Evolutionary conservation across 2,113 vertebrate species (phyloP).

Genomic region (Taurulus bubalis): DNA sequence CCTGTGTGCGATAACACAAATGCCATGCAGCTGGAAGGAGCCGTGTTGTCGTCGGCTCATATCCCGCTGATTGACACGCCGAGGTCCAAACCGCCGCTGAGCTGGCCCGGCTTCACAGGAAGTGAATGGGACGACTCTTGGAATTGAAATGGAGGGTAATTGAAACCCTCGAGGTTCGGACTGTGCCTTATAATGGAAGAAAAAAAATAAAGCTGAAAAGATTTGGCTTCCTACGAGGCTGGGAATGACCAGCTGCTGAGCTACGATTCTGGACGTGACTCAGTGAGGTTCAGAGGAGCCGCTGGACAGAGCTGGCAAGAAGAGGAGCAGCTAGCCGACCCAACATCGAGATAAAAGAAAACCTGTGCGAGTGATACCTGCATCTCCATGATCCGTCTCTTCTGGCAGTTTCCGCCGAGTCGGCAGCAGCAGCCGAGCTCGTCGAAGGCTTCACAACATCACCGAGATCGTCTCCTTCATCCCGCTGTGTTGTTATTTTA

Average conservation of each 20-base stretch:
- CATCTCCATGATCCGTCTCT: not conserved
- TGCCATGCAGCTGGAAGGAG: not conserved
- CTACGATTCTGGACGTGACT: not conserved
- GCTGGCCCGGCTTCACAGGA: not conserved
- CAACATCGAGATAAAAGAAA: too few species aligned
- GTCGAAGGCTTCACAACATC: not conserved
- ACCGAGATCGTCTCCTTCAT: not conserved
- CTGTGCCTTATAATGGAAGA: constrained; percentile 2
- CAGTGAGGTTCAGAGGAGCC: not conserved
- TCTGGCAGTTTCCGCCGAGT: too few species aligned
- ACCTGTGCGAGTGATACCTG: too few species aligned
- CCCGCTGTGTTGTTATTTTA: not conserved
- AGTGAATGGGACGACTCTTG: constrained; percentile 1
- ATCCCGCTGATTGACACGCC: constrained; percentile 18
- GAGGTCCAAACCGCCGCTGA: constrained; percentile 18
- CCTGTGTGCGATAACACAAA: not conserved
- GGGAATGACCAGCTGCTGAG: constrained; percentile 8
- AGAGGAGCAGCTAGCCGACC: not conserved
- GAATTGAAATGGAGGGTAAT: constrained; percentile 21
- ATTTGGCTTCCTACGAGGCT: not conserved
- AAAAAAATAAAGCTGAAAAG: not conserved
- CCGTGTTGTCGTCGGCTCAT: constrained; percentile 17
- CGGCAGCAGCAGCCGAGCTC: not conserved
- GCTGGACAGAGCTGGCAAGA: too few species aligned
- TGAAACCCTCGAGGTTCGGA: constrained; percentile 25